These are phyloP conservation scores for Sinocyclocheilus grahami DNA, from an alignment of 2,113 vertebrate genomes.

Conservation along the genomic window DNA sequence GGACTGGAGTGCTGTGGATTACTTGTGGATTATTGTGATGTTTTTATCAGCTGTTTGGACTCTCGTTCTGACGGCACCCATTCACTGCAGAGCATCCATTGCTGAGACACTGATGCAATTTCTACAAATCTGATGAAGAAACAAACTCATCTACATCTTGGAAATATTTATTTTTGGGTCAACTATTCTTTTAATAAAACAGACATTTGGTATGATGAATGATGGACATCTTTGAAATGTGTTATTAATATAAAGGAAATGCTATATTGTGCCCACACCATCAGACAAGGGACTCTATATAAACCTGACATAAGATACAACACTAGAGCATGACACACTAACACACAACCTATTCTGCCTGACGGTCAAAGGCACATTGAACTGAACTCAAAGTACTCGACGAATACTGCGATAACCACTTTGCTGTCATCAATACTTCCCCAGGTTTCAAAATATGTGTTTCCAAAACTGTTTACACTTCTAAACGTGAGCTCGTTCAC, in stretches of 20 bases:
- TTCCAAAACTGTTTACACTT: neutral
- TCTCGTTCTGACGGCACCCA: neutral
- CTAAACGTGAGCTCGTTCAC: neutral
- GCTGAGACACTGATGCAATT: neutral
- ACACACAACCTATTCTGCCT: neutral
- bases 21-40: neutral
- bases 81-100: neutral
- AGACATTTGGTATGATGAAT: neutral
- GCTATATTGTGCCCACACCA: neutral
- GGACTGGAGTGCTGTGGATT: too few species aligned
- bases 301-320: neutral
- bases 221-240: neutral
- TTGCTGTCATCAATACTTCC: neutral
- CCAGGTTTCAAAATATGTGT: neutral
- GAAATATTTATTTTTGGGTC: too few species aligned
- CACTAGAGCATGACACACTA: neutral
- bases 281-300: neutral
- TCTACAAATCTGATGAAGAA: neutral
- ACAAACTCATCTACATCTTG: too few species aligned
- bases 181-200: too few species aligned
- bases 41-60: neutral
- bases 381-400: neutral
- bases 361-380: slow-evolving; percentile 2
- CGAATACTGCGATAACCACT: neutral
- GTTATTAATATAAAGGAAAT: neutral